Percentiles rank a stretch among this genome's conserved stretches.
Conservation (phyloP, 1,140 invertebrate genomes). For the Adelges cooleyi region DNA sequence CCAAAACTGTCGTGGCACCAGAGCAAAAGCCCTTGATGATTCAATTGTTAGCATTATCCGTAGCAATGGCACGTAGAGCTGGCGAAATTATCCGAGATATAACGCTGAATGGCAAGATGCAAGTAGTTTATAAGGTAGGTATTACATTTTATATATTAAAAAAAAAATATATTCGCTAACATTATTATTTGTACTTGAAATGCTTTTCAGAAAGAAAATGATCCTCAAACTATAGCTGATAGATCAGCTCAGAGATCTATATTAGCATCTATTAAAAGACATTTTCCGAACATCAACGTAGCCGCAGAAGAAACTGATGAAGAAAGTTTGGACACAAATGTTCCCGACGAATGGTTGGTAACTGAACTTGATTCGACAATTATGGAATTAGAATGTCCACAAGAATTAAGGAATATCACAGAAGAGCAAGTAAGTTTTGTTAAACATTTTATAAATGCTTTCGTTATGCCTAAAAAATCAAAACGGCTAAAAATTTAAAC, state of each 20-base stretch:
- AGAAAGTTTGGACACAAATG: slow-evolving; percentile 37
- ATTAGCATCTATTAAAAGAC: slow-evolving; percentile 64
- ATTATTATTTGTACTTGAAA: background rate
- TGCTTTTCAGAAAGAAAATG: slow-evolving; percentile 44
- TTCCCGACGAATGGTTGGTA: slow-evolving; percentile 60
- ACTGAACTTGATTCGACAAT: slow-evolving; percentile 58
- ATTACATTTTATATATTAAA: background rate
- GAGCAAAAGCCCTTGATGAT: slow-evolving; percentile 50
- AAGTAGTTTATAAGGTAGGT: slow-evolving; percentile 77
- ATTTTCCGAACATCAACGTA: slow-evolving; percentile 76
- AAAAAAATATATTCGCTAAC: background rate
- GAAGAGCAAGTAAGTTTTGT: slow-evolving; percentile 43
- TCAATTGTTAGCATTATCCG: slow-evolving; percentile 62
- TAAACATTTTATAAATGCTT: slow-evolving; percentile 14
- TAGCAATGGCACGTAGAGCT: slow-evolving; percentile 64
- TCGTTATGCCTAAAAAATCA: too few relatives aligned
- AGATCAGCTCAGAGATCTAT: slow-evolving; percentile 87
- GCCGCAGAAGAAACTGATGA: slow-evolving; percentile 83
- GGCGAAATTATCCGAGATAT: slow-evolving; percentile 84
- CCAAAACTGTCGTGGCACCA: slow-evolving; percentile 45
- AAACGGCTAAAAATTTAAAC: too few relatives aligned
- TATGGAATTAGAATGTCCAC: slow-evolving; percentile 56
- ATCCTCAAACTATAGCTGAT: slow-evolving; percentile 95
- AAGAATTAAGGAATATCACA: slow-evolving; percentile 48
- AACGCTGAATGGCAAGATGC: slow-evolving; percentile 73